Evolutionary conservation across 2,797 vertebrate genomes (phyloP).

Genomic region (Mionectes olivaceus): DNA sequence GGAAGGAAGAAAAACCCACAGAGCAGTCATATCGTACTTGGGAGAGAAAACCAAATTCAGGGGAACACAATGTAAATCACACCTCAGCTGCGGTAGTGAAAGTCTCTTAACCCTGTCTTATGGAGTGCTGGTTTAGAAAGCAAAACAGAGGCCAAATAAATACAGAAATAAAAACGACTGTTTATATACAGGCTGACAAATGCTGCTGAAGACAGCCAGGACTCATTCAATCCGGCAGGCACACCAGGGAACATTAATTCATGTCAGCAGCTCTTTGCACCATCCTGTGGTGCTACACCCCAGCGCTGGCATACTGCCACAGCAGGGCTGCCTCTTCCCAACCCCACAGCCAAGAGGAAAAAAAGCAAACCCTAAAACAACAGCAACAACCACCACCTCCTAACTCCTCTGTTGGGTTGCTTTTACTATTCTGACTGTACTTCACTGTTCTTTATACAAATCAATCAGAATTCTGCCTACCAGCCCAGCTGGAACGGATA

Average conservation of each 20-base stretch:
- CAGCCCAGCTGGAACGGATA: background rate
- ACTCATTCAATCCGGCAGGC: conserved; percentile 10
- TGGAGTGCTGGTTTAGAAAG: background rate
- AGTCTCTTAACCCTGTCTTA: background rate
- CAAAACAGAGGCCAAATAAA: background rate
- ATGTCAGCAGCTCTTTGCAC: conserved; percentile 5
- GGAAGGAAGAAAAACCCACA: background rate
- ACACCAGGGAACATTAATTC: conserved; percentile 28
- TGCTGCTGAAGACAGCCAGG: conserved; percentile 5
- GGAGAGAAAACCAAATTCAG: background rate
- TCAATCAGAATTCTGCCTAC: background rate
- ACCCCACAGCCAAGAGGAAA: background rate
- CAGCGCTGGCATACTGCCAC: background rate
- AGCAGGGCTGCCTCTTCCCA: background rate
- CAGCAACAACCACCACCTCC: background rate
- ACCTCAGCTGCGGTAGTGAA: background rate
- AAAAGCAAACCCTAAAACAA: background rate
- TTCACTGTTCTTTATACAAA: background rate
- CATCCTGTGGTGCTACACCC: background rate
- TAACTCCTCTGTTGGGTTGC: background rate
- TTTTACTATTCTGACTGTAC: background rate
- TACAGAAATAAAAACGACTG: background rate
- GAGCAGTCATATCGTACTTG: background rate
- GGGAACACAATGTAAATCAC: background rate
- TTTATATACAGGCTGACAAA: conserved; percentile 24